These are phyloP conservation scores for Sminthurides bifidus DNA, from an alignment of 1,140 invertebrate species.

Conservation along the genomic window DNA sequence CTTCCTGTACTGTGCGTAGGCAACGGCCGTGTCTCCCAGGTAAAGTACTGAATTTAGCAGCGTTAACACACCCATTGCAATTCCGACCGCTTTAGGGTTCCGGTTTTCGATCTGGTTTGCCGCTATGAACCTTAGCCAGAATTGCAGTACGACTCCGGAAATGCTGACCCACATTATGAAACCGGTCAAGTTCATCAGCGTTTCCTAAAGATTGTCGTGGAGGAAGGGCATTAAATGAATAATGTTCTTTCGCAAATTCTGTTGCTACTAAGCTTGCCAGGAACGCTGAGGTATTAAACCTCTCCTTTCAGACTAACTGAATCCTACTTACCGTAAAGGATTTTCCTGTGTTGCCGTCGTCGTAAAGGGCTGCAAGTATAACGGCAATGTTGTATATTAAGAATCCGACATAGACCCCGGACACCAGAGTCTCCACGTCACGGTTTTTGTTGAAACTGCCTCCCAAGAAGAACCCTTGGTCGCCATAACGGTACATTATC, in stretches of 20 bases:
- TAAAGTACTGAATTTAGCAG: conserved; percentile 63
- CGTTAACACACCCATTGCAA: conserved; percentile 64
- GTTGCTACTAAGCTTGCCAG: background rate
- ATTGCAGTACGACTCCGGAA: conserved; percentile 68
- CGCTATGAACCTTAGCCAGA: conserved; percentile 47
- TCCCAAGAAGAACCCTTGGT: conserved; percentile 63
- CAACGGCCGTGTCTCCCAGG: conserved; percentile 59
- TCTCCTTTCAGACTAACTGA: background rate
- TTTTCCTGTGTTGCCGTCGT: conserved; percentile 49
- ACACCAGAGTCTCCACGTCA: conserved; percentile 70
- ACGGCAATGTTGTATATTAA: conserved; percentile 64
- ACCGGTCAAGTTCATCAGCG: conserved; percentile 74
- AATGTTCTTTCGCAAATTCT: background rate
- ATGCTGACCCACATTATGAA: conserved; percentile 69
- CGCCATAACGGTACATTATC: conserved; percentile 67
- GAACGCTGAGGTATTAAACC: background rate
- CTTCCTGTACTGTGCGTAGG: conserved; percentile 50
- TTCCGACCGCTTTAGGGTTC: conserved; percentile 44
- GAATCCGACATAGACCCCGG: conserved; percentile 70
- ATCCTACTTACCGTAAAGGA: conserved; percentile 17
- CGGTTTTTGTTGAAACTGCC: conserved; percentile 78
- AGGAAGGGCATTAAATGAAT: background rate
- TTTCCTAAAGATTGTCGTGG: conserved; percentile 45
- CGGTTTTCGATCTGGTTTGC: conserved; percentile 23
- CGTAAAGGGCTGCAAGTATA: conserved; percentile 57